These are phyloP conservation scores for Parthenolecanium corni DNA, from an alignment of 2,888 invertebrate genomes.

Conservation along the genomic window DNA sequence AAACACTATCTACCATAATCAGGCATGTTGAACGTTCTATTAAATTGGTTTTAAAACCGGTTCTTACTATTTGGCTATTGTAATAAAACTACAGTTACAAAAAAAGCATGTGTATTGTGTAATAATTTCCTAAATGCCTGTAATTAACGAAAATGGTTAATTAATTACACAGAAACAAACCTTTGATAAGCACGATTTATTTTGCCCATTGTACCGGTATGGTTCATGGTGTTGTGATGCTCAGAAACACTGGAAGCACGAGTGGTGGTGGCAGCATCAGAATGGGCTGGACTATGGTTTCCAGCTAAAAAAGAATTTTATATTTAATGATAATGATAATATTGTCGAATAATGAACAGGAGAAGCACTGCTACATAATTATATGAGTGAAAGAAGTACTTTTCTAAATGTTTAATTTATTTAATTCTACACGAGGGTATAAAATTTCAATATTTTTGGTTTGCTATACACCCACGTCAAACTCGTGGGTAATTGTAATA, in stretches of 20 bases:
- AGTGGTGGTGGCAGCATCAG: slow-evolving; percentile 71
- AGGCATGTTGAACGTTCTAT: too few relatives aligned
- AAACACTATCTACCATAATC: too few relatives aligned
- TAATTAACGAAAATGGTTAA: too few relatives aligned
- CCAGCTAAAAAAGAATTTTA: slow-evolving; percentile 40
- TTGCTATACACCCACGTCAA: too few relatives aligned
- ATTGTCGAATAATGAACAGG: not conserved
- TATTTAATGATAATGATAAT: slow-evolving; percentile 7
- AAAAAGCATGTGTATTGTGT: too few relatives aligned
- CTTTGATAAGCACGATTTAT: slow-evolving; percentile 53
- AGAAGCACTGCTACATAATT: not conserved
- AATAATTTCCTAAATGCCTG: too few relatives aligned
- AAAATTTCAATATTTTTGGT: too few relatives aligned
- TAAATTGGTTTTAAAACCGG: too few relatives aligned
- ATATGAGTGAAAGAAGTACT: not conserved
- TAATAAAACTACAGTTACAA: too few relatives aligned
- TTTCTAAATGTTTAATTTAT: not conserved
- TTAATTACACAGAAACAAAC: slow-evolving; percentile 38
- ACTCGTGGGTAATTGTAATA: too few relatives aligned
- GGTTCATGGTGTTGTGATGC: slow-evolving; percentile 43
- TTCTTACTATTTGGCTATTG: too few relatives aligned
- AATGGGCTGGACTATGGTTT: slow-evolving; percentile 67
- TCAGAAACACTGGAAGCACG: slow-evolving; percentile 55
- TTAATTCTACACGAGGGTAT: too few relatives aligned
- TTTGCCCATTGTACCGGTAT: slow-evolving; percentile 44